A percentile compares a stretch with the other conserved stretches of the same genome.
Evolutionary conservation across 2,113 vertebrate species (phyloP).

Genomic region (Canis aureus): DNA sequence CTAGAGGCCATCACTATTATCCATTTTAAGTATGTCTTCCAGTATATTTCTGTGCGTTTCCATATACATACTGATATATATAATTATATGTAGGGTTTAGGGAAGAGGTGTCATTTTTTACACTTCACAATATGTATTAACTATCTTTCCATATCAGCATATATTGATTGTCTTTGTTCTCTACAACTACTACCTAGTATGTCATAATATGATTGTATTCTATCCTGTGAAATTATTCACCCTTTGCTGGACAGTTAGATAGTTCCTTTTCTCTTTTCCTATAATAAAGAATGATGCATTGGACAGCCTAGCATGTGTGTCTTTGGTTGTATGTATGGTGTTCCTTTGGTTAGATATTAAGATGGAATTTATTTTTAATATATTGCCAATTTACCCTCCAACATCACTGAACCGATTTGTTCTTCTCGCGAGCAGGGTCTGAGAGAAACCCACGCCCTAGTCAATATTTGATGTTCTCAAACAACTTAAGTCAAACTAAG

Average conservation of each 20-base stretch:
- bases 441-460: not conserved
- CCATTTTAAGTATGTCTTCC: not conserved
- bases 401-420: not conserved
- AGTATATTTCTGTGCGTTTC: slow-evolving; percentile 16
- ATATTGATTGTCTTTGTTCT: slow-evolving; percentile 20
- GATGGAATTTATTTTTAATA: slow-evolving; percentile 43
- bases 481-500: not conserved
- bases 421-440: not conserved
- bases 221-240: not conserved
- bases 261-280: not conserved
- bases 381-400: not conserved
- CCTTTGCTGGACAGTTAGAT: not conserved
- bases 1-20: not conserved
- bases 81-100: not conserved
- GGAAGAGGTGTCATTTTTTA: not conserved
- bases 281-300: not conserved
- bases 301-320: not conserved
- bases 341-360: not conserved
- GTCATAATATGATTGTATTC: not conserved
- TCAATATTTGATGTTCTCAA: not conserved
- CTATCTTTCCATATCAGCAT: not conserved
- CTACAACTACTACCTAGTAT: not conserved
- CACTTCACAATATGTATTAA: not conserved
- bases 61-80: not conserved
- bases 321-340: not conserved